A percentile compares a stretch with the other conserved stretches of the same genome.
Conservation (phyloP, 2,888 invertebrate genomes). For the Dione juno region DNA sequence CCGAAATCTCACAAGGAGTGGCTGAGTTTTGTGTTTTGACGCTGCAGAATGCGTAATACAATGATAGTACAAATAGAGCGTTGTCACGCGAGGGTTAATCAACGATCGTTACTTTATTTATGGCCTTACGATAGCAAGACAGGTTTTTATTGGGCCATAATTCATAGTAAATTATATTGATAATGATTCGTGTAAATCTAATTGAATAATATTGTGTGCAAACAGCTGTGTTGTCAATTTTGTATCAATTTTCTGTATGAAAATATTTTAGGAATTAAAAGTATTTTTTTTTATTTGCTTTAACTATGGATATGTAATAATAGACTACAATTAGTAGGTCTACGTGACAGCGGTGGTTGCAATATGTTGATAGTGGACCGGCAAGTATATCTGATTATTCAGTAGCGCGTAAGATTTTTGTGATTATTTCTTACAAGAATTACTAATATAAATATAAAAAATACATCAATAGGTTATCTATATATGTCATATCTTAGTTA, state of each 20-base stretch:
- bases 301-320: not conserved
- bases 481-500: too few relatives aligned
- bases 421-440: too few relatives aligned
- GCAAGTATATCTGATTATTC: too few relatives aligned
- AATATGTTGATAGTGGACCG: too few relatives aligned
- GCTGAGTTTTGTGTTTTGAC: constrained; percentile 60
- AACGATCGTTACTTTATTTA: constrained; percentile 77
- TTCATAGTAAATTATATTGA: constrained; percentile 54
- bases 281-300: too few relatives aligned
- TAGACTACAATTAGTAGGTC: too few relatives aligned
- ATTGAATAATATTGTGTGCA: constrained; percentile 21
- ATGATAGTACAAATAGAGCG: constrained; percentile 81
- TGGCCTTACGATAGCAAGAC: constrained; percentile 69
- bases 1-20: constrained; percentile 36
- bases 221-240: not conserved
- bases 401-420: too few relatives aligned
- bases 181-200: constrained; percentile 9
- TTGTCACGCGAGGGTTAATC: constrained; percentile 81
- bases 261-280: too few relatives aligned
- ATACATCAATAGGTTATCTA: too few relatives aligned
- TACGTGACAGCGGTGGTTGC: too few relatives aligned
- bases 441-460: too few relatives aligned
- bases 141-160: constrained; percentile 68
- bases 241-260: not conserved
- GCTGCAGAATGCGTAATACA: constrained; percentile 75